Evolutionary conservation across 2,113 vertebrate genomes (phyloP).

Genomic region (Rana temporaria): DNA sequence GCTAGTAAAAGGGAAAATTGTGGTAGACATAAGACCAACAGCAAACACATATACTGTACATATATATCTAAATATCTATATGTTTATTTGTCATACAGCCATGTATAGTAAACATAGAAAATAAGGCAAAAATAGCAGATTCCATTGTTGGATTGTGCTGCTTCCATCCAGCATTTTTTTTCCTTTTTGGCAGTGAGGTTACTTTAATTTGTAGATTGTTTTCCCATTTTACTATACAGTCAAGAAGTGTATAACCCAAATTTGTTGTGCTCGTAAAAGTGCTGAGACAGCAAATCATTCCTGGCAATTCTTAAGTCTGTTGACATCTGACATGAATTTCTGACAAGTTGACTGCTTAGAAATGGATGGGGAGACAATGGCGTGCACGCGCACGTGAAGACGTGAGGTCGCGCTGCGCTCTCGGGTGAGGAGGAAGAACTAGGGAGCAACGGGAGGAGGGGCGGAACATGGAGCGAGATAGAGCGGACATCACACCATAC

Average conservation of each 20-base stretch:
- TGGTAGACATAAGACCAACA: too few species aligned
- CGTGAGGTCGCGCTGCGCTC: too few species aligned
- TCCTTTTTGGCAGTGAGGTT: conserved; percentile 63
- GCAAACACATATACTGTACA: too few species aligned
- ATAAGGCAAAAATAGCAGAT: conserved; percentile 65
- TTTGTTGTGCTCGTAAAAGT: conserved; percentile 61
- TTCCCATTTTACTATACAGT: conserved; percentile 74
- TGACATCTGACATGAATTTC: conserved; percentile 75
- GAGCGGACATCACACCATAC: too few species aligned
- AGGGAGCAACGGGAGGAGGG: too few species aligned
- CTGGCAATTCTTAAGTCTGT: conserved; percentile 67
- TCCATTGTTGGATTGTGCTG: conserved; percentile 68
- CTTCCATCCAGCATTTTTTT: conserved; percentile 69
- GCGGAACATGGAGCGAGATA: too few species aligned
- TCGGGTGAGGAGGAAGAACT: too few species aligned
- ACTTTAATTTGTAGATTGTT: conserved; percentile 69
- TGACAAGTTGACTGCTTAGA: conserved; percentile 71
- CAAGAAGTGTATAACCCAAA: conserved; percentile 66
- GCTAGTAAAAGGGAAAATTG: too few species aligned
- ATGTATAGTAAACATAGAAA: not conserved
- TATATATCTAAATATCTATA: too few species aligned
- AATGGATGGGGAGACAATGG: conserved; percentile 72
- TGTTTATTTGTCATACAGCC: too few species aligned
- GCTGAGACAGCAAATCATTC: conserved; percentile 74
- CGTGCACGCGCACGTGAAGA: too few species aligned